phyloP scores from a whole-genome alignment of 2,113 vertebrate genomes.

The Caranx melampygus region DNA sequence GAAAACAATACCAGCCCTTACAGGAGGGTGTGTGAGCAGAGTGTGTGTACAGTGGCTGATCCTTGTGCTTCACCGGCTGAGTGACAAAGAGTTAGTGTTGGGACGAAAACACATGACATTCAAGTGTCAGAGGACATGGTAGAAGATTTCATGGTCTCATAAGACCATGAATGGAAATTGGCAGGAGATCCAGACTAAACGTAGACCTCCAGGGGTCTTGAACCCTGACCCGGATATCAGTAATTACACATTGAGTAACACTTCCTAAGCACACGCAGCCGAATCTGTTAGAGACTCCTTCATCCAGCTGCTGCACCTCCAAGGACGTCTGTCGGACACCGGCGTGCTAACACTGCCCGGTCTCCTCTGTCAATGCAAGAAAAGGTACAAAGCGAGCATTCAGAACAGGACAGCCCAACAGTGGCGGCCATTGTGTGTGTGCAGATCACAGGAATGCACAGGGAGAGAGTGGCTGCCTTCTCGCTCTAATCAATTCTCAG shows the following conservation, averaged over 20 bases:
- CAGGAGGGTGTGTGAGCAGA: too few species aligned
- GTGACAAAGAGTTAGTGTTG: background rate
- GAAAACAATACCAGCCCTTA: too few species aligned
- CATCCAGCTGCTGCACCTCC: background rate
- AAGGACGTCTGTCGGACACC: background rate
- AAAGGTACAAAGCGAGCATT: slow-evolving; percentile 56
- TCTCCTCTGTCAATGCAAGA: background rate
- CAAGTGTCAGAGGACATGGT: background rate
- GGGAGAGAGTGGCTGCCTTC: background rate
- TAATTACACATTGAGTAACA: too few species aligned
- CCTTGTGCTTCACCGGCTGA: background rate
- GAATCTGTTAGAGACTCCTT: background rate
- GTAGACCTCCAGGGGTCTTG: too few species aligned
- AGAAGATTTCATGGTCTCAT: background rate
- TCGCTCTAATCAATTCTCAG: background rate
- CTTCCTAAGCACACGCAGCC: too few species aligned
- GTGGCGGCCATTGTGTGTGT: slow-evolving; percentile 42
- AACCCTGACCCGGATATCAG: too few species aligned
- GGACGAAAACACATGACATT: background rate
- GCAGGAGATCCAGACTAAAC: too few species aligned
- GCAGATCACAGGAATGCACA: slow-evolving; percentile 13
- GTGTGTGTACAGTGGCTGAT: background rate
- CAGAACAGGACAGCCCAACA: slow-evolving; percentile 35
- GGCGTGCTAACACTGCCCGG: background rate
- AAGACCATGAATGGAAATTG: too few species aligned